Evolutionary conservation across 1,140 invertebrate genomes (phyloP), one percentile per base, ranked within the genome.

Genomic region (Cryptotermes secundus): DNA sequence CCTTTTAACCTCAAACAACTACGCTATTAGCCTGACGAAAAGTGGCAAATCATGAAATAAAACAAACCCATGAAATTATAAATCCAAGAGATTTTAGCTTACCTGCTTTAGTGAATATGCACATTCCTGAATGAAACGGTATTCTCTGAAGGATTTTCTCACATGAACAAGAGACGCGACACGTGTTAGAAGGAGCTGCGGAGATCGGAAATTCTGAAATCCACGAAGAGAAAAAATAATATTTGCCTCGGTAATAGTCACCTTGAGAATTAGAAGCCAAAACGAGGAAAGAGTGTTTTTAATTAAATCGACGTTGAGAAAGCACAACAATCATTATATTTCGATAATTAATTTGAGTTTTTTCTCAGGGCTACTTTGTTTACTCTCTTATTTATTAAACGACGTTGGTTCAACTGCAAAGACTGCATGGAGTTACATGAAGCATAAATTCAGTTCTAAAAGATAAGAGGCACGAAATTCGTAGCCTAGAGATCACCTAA

Each of bases 11-110:
- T 31, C 26, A 72, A 72, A 72, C 59, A 72, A 31, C 59, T 72
- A 72, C 59, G 59, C 59, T n/a, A 72, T 72, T 72, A 72, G 59
- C 59, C 31, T 31, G n/a, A 72, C 59, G 59, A 72, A 72, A 72
- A 72, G 59, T 72, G 59, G 59, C 59, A 72, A 72, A 72, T 72
- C 59, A 72, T 72, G 26, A 72, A 72, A 72, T 72, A 72, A 72
- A 72, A 72, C 59, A 72, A 72, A 72, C 59, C n/a, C 59, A 31
- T 26, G 59, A 31, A 72, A 72, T 72, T 72, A 72, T 72, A 72
- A 72, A 72, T 72, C 59, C n/a, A 31, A 72, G 59, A n/a, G 59
- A 72, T n/a, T 72, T 72, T 72, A 49, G 22, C 45, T 49, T 49
- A 72, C 59, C 59, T 72, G 59, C 59, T 72, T 72, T n/a, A n/a